A percentile compares a stretch with the other conserved stretches of the same genome.
Evolutionary conservation across 2,888 invertebrate species (phyloP).

Genomic region (Calameuta filiformis): DNA sequence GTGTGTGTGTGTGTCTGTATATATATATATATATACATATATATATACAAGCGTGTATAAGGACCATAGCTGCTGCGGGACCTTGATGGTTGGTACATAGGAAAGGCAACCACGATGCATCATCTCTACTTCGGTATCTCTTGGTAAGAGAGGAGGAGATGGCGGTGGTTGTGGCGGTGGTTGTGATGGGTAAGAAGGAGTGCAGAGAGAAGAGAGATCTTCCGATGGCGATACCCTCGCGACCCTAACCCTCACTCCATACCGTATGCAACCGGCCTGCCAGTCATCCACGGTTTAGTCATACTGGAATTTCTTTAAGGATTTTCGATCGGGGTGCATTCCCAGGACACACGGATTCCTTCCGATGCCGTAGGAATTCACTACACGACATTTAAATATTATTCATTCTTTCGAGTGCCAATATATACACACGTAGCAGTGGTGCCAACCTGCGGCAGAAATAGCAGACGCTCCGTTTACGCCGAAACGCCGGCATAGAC

Average conservation of each 20-base stretch:
- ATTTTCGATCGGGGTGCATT: constrained; percentile 29
- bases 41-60: background rate
- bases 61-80: background rate
- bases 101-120: constrained; percentile 42
- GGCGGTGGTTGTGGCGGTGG: background rate
- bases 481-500: constrained; percentile 10
- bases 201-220: constrained; percentile 46
- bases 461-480: constrained; percentile 14
- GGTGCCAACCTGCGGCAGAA: constrained; percentile 21
- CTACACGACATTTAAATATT: background rate
- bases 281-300: constrained; percentile 64
- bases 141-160: constrained; percentile 24
- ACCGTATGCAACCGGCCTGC: constrained; percentile 54
- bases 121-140: constrained; percentile 37
- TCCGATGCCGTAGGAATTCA: background rate
- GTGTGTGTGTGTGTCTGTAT: background rate
- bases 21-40: background rate
- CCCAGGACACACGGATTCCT: background rate
- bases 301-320: constrained; percentile 60
- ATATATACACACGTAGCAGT: background rate
- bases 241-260: constrained; percentile 56
- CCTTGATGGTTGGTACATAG: background rate
- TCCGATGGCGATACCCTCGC: constrained; percentile 54
- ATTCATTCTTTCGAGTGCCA: background rate
- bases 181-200: constrained; percentile 19